These are phyloP conservation scores for Acrocephalus kingi DNA, from an alignment of 2,113 vertebrate species.

Conservation along the genomic window DNA sequence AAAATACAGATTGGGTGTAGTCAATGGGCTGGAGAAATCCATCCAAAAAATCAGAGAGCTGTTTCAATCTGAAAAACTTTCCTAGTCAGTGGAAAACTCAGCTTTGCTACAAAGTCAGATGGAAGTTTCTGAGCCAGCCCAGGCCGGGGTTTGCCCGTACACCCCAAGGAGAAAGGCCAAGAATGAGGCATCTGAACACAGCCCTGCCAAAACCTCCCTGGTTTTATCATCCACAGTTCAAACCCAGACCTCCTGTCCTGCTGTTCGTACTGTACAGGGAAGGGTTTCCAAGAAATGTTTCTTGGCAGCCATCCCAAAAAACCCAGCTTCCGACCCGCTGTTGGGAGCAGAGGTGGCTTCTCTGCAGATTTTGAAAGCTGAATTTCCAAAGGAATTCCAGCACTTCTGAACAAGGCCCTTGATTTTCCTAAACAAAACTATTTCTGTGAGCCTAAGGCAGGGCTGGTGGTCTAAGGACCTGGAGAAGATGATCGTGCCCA, in stretches of 20 bases:
- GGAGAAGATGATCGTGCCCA: not conserved
- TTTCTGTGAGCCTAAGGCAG: not conserved
- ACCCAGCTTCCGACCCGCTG: not conserved
- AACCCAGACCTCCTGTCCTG: conserved; percentile 11
- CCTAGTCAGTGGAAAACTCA: not conserved
- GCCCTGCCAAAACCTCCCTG: conserved; percentile 21
- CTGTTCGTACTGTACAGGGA: not conserved
- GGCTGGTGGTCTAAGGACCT: not conserved
- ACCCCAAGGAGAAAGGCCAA: not conserved
- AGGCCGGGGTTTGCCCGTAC: not conserved
- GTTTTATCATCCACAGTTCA: conserved; percentile 19
- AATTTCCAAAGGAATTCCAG: not conserved
- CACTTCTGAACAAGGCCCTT: not conserved
- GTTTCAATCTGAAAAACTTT: not conserved
- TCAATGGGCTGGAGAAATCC: not conserved
- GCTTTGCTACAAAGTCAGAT: not conserved
- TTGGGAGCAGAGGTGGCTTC: not conserved
- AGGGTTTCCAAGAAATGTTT: not conserved
- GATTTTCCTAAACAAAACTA: not conserved
- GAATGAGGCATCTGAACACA: not conserved
- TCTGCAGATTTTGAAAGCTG: not conserved
- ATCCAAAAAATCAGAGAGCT: not conserved
- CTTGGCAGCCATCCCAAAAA: not conserved
- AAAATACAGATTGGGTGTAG: not conserved
- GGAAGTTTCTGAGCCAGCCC: not conserved